These are phyloP conservation scores for Hetaerina titia DNA, from an alignment of 2,888 invertebrate species.

Conservation along the genomic window DNA sequence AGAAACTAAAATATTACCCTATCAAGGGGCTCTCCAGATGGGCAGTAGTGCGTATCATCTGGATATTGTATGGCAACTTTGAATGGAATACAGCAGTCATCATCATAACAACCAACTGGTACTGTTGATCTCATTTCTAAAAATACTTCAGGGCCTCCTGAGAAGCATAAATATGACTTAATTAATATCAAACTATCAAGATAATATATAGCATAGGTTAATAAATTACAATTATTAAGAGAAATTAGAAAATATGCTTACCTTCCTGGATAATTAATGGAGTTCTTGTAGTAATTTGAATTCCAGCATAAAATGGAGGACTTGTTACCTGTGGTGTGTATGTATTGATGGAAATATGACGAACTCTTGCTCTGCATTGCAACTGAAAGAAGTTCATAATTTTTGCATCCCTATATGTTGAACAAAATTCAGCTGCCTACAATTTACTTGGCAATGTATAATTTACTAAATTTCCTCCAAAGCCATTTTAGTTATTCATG, in stretches of 20 bases:
- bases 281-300: slow-evolving; percentile 49
- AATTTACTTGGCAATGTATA: too few species aligned
- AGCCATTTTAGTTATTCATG: too few species aligned
- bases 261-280: slow-evolving; percentile 67
- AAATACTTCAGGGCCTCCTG: slow-evolving; percentile 60
- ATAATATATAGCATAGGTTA: not conserved
- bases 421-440: too few species aligned
- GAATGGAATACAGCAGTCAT: slow-evolving; percentile 69
- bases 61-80: slow-evolving; percentile 68
- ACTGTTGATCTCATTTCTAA: slow-evolving; percentile 67
- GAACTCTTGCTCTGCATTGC: slow-evolving; percentile 73
- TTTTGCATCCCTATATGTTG: not conserved
- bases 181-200: not conserved
- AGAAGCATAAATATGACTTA: not conserved
- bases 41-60: slow-evolving; percentile 68
- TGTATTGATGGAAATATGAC: slow-evolving; percentile 73
- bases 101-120: slow-evolving; percentile 65
- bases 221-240: too few species aligned
- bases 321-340: slow-evolving; percentile 72
- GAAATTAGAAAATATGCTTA: not conserved
- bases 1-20: slow-evolving; percentile 66
- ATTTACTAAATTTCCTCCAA: too few species aligned
- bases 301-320: slow-evolving; percentile 72
- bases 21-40: slow-evolving; percentile 69
- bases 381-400: slow-evolving; percentile 69